These are phyloP conservation scores for Helicorthomorpha holstii DNA, from an alignment of 1,140 invertebrate species.

Conservation along the genomic window DNA sequence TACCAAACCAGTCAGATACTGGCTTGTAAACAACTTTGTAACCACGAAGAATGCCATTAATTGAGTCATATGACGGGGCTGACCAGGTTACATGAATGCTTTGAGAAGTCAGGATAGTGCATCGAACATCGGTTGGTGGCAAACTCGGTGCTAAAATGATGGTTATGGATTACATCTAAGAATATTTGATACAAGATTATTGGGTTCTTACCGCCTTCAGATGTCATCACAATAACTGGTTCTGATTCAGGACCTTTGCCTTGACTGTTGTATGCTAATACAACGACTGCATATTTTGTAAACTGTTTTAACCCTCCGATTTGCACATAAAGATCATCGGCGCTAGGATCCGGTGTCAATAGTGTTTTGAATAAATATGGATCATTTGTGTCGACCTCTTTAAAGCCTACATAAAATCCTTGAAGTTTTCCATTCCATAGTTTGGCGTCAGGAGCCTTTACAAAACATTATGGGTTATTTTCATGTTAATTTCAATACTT, in stretches of 20 bases:
- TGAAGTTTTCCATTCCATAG: constrained; percentile 79
- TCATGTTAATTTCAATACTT: not conserved
- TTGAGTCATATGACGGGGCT: constrained; percentile 68
- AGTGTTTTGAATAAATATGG: constrained; percentile 1
- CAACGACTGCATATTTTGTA: constrained; percentile 85
- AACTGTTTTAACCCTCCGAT: constrained; percentile 32
- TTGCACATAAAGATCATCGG: not conserved
- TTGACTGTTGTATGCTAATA: constrained; percentile 91
- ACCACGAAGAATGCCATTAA: constrained; percentile 87
- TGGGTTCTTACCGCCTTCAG: constrained; percentile 50
- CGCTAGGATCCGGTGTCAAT: constrained; percentile 8
- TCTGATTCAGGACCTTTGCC: constrained; percentile 71
- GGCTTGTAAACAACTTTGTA: constrained; percentile 93
- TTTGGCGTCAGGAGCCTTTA: constrained; percentile 53
- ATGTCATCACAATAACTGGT: constrained; percentile 49
- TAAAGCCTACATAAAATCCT: constrained; percentile 85
- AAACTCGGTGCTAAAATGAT: constrained; percentile 27
- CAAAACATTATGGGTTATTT: not conserved
- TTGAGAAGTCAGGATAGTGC: constrained; percentile 78
- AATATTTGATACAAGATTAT: not conserved
- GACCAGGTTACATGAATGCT: constrained; percentile 87
- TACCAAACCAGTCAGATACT: constrained; percentile 73
- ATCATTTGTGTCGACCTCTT: constrained; percentile 19
- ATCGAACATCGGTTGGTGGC: constrained; percentile 76
- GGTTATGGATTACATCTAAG: not conserved